Base-by-base conservation (phyloP, 2,113 vertebrate genomes). In the Campylomormyrus numenius region DNA sequence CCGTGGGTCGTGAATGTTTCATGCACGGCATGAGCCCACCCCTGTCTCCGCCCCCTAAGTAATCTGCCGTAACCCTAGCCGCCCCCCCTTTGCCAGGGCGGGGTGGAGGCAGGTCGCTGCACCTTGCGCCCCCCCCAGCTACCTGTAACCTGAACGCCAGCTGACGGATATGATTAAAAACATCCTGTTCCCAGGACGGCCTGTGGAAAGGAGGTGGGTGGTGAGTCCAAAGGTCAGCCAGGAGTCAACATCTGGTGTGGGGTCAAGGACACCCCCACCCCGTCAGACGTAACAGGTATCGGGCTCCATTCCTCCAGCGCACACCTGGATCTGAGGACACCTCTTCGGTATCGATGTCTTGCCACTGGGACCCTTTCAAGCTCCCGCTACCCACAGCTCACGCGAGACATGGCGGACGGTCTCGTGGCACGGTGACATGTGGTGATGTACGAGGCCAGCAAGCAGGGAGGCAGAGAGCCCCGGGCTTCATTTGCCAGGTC, bases 141-240 rank as follows among this genome's bases (percentile, higher is more conserved):
- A 62, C 46, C 87, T 87, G 88, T 88, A 92, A 92, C 52, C 46
- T 85, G 86, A 91, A 91, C 66, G 77, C 35, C 89, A 90, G 90
- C 89, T 90, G 48, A 91, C 91, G 70, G 88, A 91, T 87, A 89
- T 91, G 92, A 93, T 92, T 91, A 92, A 93, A 80, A 91, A 91
- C 89, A 91, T 90, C 89, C 89, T 83, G 90, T 80, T 91, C 27
- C 66, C 85, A n/a, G 53, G 89, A 85, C 42, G 2, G 35, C 87
- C 53, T 70, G 70, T 56, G 13, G 35, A 77, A 31, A 8, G 19
- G 4, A 52, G 31, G 70, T 89, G 50, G 66, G 39, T 74, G 58
- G 77, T 87, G 42, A 90, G 89, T 85, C 83, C 87, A 87, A 91
- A 92, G 92, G 91, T 92, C 90, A 92, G 91, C 91, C 88, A 93